Conservation (phyloP, 30 jellyfish, hydroid and myxozoan genomes). For the Aurelia sp. region DNA sequence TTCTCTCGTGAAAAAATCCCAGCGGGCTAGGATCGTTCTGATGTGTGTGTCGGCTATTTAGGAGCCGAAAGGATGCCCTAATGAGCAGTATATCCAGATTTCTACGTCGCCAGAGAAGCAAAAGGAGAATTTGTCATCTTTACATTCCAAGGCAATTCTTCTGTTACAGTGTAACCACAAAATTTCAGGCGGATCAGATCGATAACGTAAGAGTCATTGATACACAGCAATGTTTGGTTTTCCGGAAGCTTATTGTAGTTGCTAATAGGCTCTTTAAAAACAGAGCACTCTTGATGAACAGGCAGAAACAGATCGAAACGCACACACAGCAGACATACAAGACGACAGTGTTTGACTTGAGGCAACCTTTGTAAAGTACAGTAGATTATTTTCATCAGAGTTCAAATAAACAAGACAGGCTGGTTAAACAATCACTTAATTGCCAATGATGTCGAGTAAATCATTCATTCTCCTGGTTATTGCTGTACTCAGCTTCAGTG, state of each 20-base stretch:
- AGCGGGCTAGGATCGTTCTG: background rate
- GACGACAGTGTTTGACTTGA: background rate
- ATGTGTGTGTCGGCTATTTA: conserved; percentile 4
- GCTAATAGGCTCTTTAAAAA: conserved; percentile 52
- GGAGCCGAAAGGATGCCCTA: background rate
- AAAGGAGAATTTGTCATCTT: background rate
- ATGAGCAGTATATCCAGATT: background rate
- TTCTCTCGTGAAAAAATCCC: background rate
- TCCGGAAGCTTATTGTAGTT: conserved; percentile 79
- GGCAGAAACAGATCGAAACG: conserved; percentile 42
- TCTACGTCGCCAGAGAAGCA: background rate
- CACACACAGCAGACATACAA: conserved; percentile 8
- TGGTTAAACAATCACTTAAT: background rate
- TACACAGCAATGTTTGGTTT: conserved; percentile 46
- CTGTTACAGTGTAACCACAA: conserved; percentile 19
- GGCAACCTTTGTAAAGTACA: background rate
- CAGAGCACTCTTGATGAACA: conserved; percentile 20
- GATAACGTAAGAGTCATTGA: conserved; percentile 52
- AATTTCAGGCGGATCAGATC: conserved; percentile 53
- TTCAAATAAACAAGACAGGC: conserved; percentile 1
- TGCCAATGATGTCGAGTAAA: conserved; percentile 12
- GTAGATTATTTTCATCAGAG: background rate
- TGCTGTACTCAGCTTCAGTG: background rate
- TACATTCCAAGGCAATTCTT: conserved; percentile 38
- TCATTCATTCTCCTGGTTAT: background rate